Percentiles rank a stretch among this genome's conserved stretches.
Evolutionary conservation across 1,140 invertebrate species (phyloP).

Genomic region (Orius insidiosus): DNA sequence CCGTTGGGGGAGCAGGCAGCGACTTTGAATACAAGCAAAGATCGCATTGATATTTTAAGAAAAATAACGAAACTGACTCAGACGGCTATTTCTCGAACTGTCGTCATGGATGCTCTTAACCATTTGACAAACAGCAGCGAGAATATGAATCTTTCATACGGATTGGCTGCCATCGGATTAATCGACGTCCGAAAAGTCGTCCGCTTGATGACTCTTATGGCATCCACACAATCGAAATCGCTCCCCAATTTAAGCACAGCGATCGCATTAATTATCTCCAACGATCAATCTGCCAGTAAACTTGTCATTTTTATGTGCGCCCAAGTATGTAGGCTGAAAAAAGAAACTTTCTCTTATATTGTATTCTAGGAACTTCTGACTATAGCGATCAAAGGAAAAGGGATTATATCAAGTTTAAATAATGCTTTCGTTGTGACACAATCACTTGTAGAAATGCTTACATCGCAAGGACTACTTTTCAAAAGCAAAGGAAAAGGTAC

Average conservation of each 20-base stretch:
- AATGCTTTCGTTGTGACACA: constrained; percentile 38
- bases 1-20: constrained; percentile 34
- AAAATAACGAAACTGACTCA: constrained; percentile 32
- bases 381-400: constrained; percentile 27
- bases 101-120: constrained; percentile 35
- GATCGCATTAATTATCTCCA: constrained; percentile 36
- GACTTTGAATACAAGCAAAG: constrained; percentile 26
- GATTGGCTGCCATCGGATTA: constrained; percentile 38
- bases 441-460: constrained; percentile 37
- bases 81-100: constrained; percentile 34
- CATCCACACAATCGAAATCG: constrained; percentile 28
- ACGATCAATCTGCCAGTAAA: constrained; percentile 34
- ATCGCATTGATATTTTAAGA: constrained; percentile 32
- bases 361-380: constrained; percentile 32
- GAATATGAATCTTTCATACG: constrained; percentile 28
- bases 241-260: constrained; percentile 35
- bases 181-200: constrained; percentile 40
- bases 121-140: constrained; percentile 27
- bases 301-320: constrained; percentile 41
- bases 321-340: constrained; percentile 27
- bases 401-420: constrained; percentile 3
- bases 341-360: neutral
- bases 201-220: constrained; percentile 41
- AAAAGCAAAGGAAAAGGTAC: constrained; percentile 12
- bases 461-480: constrained; percentile 27